phyloP scores from a whole-genome alignment of 2,113 vertebrate genomes.

The Phaethon lepturus region DNA sequence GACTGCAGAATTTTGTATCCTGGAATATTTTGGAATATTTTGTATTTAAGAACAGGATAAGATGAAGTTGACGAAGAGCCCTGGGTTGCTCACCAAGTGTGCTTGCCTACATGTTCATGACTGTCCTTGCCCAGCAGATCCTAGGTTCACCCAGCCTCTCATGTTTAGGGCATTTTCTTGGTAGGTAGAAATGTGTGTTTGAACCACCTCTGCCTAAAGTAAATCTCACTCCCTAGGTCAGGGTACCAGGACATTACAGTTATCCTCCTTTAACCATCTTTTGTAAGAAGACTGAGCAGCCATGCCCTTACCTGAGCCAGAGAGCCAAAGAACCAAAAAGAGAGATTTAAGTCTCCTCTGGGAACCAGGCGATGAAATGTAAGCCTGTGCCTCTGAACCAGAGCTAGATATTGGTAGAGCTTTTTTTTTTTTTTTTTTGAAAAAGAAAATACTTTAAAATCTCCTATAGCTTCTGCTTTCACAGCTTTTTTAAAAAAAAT shows the following conservation, averaged over 20 bases:
- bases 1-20: accelerated
- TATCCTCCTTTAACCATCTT: not conserved
- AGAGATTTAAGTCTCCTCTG: not conserved
- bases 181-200: not conserved
- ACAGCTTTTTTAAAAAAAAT: not conserved
- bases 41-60: not conserved
- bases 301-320: not conserved
- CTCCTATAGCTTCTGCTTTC: not conserved
- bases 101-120: not conserved
- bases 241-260: not conserved
- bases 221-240: not conserved
- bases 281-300: not conserved
- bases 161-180: not conserved
- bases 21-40: not conserved
- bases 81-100: accelerated
- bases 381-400: not conserved
- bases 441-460: not conserved
- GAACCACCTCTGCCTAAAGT: not conserved
- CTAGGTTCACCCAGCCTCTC: not conserved
- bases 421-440: not conserved
- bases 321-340: not conserved
- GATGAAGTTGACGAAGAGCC: not conserved
- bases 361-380: not conserved
- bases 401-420: not conserved
- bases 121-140: not conserved